Base-by-base conservation (phyloP, 1,140 invertebrate species). In the Cydia pomonella region DNA sequence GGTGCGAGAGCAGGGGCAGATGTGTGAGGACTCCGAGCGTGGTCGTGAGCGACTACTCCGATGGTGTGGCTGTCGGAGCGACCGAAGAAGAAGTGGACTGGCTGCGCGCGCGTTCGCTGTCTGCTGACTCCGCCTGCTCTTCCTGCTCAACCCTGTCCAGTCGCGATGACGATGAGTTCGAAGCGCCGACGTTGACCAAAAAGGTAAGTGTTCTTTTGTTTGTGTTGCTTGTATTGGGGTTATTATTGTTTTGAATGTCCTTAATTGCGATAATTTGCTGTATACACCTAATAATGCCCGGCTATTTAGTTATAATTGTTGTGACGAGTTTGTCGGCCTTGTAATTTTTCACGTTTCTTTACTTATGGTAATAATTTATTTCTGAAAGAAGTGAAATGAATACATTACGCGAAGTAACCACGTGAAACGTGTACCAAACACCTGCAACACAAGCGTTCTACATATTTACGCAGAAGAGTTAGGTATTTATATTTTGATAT, bases 21-120 rank as follows among this genome's bases (percentile, higher is more conserved):
- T 96, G 95, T 80, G 96, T 96, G 84, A 88, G 96, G 38, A 97
- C 96, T 0, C 96, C 97, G 0, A 97, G 96, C 21, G 96, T 97
- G 18, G 96, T 97, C 3, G 96, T 97, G 1, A 97, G 96, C 80
- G 97, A 97, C 87, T 97, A 97, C 83, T 97, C 96, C 0, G 96
- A 97, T 83, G 96, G 96, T 77, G 93, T 95, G 21, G 93, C 94
- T 6, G 93, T 95, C 44, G 95, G 95, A 7, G 94, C 95, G 3
- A 95, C 95, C 7, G 89, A 95, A 59, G 95, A 96, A 79, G 95
- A 96, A 83, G 94, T 95, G 80, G 94, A 95, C 81, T 95, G 95
- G 88, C 93, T 95, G 80, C 88, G 94, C 10, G 92, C 93, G 78
- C 93, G 91, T 80, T 92, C 93, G 3, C 86, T 94, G 77, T 95